Base-by-base conservation (phyloP, 2,797 vertebrate genomes). In the Oreortyx pictus region DNA sequence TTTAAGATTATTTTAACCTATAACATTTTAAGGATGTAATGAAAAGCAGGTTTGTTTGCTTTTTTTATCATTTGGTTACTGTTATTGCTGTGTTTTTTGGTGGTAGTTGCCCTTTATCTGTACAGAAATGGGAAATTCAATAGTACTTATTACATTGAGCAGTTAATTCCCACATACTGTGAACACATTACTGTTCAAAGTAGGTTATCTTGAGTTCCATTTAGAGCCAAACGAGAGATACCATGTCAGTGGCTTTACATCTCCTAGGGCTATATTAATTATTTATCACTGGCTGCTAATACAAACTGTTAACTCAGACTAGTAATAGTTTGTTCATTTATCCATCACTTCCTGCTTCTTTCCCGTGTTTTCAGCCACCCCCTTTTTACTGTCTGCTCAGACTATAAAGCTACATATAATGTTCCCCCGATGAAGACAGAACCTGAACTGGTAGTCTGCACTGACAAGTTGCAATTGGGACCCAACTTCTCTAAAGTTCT, bases 151-250 rank as follows among this genome's bases (percentile, higher is more conserved):
- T 97, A 97, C 96, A 97, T 46, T 92, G 96, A 97, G 93, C 96
- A 96, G 97, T 97, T 98, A 98, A 98, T 98, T 97, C 97, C 97
- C 97, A 97, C 98, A 98, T 97, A 97, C 97, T 97, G 97, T 97
- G 97, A 98, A 95, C 97, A 96, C 96, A 97, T 97, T 97, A 96
- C 95, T 95, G 95, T 96, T 97, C 97, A 96, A 97, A 97, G 96
- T 97, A 97, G 95, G 97, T 97, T 97, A 97, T 97, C 96, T 96
- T 1, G 62, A 96, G 90, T 95, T 95, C 85, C 95, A 96, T 97
- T 98, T 97, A 97, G 96, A 97, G 95, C 94, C 59, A 49, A 97
- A 96, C 25, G 71, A 7, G 24, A 96, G 96, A 95, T 95, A 95
- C 92, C 88, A 24, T 94, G 96, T 94, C 94, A 88, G 91, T 82